Evolutionary conservation across 2,113 vertebrate genomes (phyloP), one percentile per base, ranked within the genome.

Genomic region (Phainopepla nitens): DNA sequence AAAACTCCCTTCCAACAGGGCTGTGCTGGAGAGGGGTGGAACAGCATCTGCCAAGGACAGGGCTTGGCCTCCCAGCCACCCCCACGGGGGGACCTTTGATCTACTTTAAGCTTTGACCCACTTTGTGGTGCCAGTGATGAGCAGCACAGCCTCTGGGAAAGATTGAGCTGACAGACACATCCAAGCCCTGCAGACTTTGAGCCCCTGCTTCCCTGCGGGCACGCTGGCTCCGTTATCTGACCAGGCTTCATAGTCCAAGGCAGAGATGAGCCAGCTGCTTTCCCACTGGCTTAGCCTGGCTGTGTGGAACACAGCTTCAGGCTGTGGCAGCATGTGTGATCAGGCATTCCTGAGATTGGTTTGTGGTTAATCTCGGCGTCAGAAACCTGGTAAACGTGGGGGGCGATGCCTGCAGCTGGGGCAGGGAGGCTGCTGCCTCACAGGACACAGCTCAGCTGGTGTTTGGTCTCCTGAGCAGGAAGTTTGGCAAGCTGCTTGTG

Each of bases 1-100:
- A 94, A 95, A 96, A 85, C 77, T 94, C 87, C 86, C 82, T 94
- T 96, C 95, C 95, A 95, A 73, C 93, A 31, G 71, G 29, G 57
- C 87, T 22, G 83, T 35, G 65, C 45, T 49, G 78, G 75, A 0
- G 0, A 13, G 3, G 75, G 41, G 60, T 60, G 60, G 58, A 45
- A n/a, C 57, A 15, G 85, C 65, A 41, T 65, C 11, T 6, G 24
- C 56, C 85, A 89, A 93, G 93, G 92, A 70, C 71, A 3, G 62
- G 61, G 71, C 71, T 82, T 2, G 27, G 57, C 41, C 33, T 19
- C 60, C 58, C 0, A 1, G 45, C 27, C 58, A 11, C 25, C 83
- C 84, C 56, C 23, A 3, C 1, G 0, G 13, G 18, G 6, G 3
- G 84, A 83, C 89, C 71, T 96, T 95, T 70, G 86, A 4, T 66